Percentiles rank a stretch among this genome's conserved stretches.
These are phyloP conservation scores for Leucopternis melanops DNA, from an alignment of 2,113 vertebrate genomes.

Conservation along the genomic window DNA sequence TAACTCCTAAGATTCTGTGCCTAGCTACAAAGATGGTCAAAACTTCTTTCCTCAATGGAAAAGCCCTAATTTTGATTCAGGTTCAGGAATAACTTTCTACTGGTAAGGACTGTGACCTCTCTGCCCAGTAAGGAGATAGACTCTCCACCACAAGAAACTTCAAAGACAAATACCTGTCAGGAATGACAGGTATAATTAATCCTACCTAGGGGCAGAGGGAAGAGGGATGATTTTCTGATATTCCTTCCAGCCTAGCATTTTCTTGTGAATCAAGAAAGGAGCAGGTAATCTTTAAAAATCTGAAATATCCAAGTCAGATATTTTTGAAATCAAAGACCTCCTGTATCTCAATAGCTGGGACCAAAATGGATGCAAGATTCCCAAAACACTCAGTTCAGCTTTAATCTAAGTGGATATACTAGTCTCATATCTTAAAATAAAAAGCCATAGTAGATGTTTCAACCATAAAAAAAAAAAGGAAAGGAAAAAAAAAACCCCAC, in stretches of 20 bases:
- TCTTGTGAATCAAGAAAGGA: not conserved
- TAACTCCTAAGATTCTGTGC: not conserved
- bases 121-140: not conserved
- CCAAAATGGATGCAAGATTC: not conserved
- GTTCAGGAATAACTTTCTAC: not conserved
- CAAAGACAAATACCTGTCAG: not conserved
- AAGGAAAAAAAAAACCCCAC: rapidly evolving
- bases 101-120: not conserved
- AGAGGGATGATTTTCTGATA: not conserved
- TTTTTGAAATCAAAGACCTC: not conserved
- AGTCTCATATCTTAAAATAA: not conserved
- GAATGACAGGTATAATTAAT: not conserved
- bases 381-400: not conserved
- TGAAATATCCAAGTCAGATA: not conserved
- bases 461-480: not conserved
- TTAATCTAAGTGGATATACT: not conserved
- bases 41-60: not conserved
- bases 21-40: not conserved
- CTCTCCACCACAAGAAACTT: not conserved
- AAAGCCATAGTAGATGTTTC: not conserved
- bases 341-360: not conserved
- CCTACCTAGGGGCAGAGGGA: not conserved
- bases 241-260: not conserved
- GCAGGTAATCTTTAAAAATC: not conserved
- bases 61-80: not conserved